phyloP scores from a whole-genome alignment of 1,140 invertebrate genomes.

The Listronotus oregonensis region DNA sequence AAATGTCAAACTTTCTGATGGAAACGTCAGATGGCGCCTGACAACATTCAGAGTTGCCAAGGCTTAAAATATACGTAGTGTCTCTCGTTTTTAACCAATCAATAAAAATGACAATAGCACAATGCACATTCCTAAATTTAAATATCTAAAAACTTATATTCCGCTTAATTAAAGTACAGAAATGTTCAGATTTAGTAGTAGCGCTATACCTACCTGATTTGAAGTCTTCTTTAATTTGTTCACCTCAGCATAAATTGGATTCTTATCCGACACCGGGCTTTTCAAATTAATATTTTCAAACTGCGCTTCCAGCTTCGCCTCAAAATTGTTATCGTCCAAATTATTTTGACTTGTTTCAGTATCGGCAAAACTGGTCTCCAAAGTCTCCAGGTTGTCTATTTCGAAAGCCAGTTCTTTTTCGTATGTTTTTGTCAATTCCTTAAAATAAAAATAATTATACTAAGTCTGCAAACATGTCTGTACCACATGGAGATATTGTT shows the following conservation, averaged over 20 bases:
- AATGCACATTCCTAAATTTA: no score
- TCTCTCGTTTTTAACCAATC: no score
- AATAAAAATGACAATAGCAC: no score
- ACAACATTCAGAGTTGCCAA: no score
- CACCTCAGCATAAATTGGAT: slow-evolving; percentile 52
- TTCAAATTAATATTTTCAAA: slow-evolving; percentile 47
- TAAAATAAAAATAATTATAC: neutral
- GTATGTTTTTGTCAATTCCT: slow-evolving; percentile 44
- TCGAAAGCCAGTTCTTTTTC: slow-evolving; percentile 42
- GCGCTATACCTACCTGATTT: slow-evolving; percentile 29
- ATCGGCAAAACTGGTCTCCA: slow-evolving; percentile 48
- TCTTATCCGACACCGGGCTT: slow-evolving; percentile 44
- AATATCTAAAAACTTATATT: no score
- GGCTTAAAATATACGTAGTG: no score
- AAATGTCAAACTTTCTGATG: no score
- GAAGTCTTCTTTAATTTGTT: slow-evolving; percentile 43
- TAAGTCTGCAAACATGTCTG: no score
- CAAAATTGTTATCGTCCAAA: slow-evolving; percentile 39
- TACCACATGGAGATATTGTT: no score
- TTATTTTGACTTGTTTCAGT: slow-evolving; percentile 48
- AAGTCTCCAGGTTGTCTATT: slow-evolving; percentile 40
- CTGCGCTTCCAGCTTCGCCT: slow-evolving; percentile 33
- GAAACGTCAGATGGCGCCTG: no score
- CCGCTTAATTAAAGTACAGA: no score
- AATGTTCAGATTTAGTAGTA: no score